Evolutionary conservation across 92 coral and sea anemone species (phyloP).

Genomic region (Galaxea fascicularis): DNA sequence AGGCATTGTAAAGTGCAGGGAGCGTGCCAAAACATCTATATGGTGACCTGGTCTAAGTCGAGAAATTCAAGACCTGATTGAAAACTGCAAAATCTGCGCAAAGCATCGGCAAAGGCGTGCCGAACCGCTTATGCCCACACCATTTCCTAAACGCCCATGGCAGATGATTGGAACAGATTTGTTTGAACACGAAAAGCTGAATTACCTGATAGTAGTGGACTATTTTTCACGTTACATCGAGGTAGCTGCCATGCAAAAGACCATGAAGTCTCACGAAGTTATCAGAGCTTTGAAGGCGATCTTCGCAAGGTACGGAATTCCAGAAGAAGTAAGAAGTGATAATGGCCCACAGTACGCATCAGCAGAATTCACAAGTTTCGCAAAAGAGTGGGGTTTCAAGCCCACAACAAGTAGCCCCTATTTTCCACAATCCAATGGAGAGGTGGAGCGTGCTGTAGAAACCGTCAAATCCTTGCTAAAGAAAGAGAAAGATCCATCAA

Average conservation of each 20-base stretch:
- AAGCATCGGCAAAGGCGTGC: slow-evolving; percentile 19
- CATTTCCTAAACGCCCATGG: slow-evolving; percentile 44
- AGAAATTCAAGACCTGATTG: slow-evolving; percentile 37
- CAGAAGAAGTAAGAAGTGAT: slow-evolving; percentile 47
- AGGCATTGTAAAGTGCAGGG: not conserved
- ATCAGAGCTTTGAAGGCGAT: slow-evolving; percentile 20
- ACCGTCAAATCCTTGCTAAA: slow-evolving; percentile 25
- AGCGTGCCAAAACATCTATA: slow-evolving; percentile 21
- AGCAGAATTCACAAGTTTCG: slow-evolving; percentile 47
- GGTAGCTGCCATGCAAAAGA: slow-evolving; percentile 36
- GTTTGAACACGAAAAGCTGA: not conserved
- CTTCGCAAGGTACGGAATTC: slow-evolving; percentile 49
- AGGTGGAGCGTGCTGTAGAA: slow-evolving; percentile 55
- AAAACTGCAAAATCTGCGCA: slow-evolving; percentile 36
- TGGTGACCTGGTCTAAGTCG: slow-evolving; percentile 64
- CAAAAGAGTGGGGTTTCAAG: slow-evolving; percentile 48
- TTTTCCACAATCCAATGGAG: slow-evolving; percentile 48
- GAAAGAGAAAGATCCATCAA: slow-evolving; percentile 51
- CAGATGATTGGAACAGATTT: slow-evolving; percentile 32
- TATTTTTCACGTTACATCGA: slow-evolving; percentile 29
- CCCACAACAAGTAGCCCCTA: slow-evolving; percentile 45
- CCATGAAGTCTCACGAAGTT: slow-evolving; percentile 15
- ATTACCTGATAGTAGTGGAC: slow-evolving; percentile 40
- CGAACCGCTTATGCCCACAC: slow-evolving; percentile 32
- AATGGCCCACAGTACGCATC: slow-evolving; percentile 38